Conservation (phyloP, 2,888 invertebrate species). For the Polylopha cassiicola region DNA sequence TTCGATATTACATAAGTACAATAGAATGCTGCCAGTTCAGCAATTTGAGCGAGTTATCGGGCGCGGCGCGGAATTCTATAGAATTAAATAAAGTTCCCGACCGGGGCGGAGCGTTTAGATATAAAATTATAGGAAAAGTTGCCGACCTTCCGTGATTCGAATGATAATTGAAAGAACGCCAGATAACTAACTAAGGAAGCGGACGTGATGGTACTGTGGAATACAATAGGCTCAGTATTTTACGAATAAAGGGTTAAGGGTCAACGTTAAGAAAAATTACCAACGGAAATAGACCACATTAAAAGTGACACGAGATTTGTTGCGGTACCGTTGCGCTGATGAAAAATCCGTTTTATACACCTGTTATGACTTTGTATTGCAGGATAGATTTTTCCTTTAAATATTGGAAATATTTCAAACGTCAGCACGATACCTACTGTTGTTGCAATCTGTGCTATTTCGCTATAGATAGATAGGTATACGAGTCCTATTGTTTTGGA, state of each 20-base stretch:
- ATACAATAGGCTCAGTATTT: not conserved
- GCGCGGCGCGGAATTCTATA: constrained; percentile 39
- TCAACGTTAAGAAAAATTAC: too few relatives aligned
- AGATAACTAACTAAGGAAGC: constrained; percentile 17
- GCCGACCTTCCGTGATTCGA: constrained; percentile 30
- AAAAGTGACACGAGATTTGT: too few relatives aligned
- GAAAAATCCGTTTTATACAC: too few relatives aligned
- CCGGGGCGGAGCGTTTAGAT: constrained; percentile 32
- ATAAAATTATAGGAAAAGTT: constrained; percentile 38
- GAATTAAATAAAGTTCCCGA: constrained; percentile 45
- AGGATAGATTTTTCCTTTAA: too few relatives aligned
- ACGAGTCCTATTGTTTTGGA: constrained; percentile 29
- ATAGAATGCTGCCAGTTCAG: constrained; percentile 43
- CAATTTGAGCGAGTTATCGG: constrained; percentile 52
- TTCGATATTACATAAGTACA: constrained; percentile 50
- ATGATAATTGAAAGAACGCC: constrained; percentile 27
- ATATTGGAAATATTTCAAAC: constrained; percentile 11
- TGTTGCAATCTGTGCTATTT: constrained; percentile 1
- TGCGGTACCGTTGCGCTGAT: too few relatives aligned
- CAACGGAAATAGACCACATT: too few relatives aligned
- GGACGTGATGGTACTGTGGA: constrained; percentile 14
- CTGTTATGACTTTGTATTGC: too few relatives aligned
- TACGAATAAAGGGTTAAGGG: too few relatives aligned
- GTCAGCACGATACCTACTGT: not conserved
- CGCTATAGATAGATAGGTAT: constrained; percentile 1